Evolutionary conservation across 2,113 vertebrate genomes (phyloP), one percentile per base, ranked within the genome.

Genomic region (Microtus ochrogaster): DNA sequence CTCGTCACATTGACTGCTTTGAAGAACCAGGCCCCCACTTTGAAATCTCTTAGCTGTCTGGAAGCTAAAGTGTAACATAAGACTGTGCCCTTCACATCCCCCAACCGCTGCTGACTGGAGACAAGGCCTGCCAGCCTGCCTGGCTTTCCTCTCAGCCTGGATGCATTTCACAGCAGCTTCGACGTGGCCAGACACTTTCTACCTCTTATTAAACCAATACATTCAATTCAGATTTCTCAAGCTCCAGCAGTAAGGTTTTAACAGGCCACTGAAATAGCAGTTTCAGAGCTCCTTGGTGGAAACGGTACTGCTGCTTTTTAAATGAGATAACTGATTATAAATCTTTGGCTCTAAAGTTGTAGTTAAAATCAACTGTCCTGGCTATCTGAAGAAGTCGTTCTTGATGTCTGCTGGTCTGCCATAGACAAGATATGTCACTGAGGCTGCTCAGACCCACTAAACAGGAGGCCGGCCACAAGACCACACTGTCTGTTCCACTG

Each of bases 271-370:
- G 65, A 96, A 90, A 70, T 30, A 65, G 47, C 55, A 30, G n/a
- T 84, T 93, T 93, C 58, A 33, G 89, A 86, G 19, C 19, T 81
- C 28, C 82, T 93, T 89, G 26, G 39, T 39, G 36, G 12, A 90
- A 88, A 89, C 30, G n/a, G 44, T 30, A 52, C 94, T 77, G 7
- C 65, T 30, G 84, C 28, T 81, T 94, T 94, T 36, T 21, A 84
- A 92, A 82, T 82, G 44, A 94, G 44, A 92, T 83, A 36, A 49
- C 11, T 44, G 58, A 91, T 85, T 72, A 58, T 36, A 76, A 90
- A 6, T 55, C 13, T 70, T 91, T 96, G 78, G 30, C 77, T 88
- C 63, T 90, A 39, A 83, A 84, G 28, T 92, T 96, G 24, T 55
- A 66, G 52, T 82, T 95, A 78, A 86, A 94, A 89, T 91, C 36